A percentile compares a stretch with the other conserved stretches of the same genome.
These are phyloP conservation scores for Oxyruncus cristatus DNA, from an alignment of 2,113 vertebrate genomes.

Conservation along the genomic window DNA sequence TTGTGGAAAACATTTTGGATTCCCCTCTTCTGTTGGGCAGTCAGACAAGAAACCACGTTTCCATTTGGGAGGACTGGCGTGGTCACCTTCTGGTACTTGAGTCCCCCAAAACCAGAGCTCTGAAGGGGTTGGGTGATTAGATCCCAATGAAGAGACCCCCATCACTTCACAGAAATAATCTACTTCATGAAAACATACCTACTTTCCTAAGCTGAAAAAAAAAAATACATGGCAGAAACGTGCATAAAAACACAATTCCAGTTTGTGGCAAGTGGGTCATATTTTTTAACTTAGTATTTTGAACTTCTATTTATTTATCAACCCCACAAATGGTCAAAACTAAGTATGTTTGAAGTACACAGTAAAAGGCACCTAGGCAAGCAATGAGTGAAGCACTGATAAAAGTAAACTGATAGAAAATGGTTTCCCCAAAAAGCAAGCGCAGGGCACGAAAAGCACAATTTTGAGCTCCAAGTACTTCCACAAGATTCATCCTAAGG, in stretches of 20 bases:
- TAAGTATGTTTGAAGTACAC: background rate
- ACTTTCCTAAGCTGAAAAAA: background rate
- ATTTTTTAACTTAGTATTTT: background rate
- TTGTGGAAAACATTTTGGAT: slow-evolving; percentile 1
- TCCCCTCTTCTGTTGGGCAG: background rate
- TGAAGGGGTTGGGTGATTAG: background rate
- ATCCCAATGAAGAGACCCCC: background rate
- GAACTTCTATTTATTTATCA: background rate
- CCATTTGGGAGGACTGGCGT: background rate
- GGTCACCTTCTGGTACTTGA: background rate
- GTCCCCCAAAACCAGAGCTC: background rate
- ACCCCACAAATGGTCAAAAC: fast-evolving
- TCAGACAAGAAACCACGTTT: background rate
- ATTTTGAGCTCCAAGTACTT: background rate
- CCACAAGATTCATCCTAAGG: background rate
- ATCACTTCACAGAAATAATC: background rate
- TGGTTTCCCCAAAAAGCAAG: background rate
- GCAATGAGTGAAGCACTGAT: background rate
- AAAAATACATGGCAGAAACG: background rate
- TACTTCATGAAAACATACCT: background rate
- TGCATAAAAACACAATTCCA: background rate
- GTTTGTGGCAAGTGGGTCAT: background rate
- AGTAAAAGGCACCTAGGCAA: background rate
- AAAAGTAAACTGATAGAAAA: background rate
- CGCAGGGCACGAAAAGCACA: background rate